Base-by-base conservation (phyloP, 2,113 vertebrate genomes). In the Pardalotus punctatus region DNA sequence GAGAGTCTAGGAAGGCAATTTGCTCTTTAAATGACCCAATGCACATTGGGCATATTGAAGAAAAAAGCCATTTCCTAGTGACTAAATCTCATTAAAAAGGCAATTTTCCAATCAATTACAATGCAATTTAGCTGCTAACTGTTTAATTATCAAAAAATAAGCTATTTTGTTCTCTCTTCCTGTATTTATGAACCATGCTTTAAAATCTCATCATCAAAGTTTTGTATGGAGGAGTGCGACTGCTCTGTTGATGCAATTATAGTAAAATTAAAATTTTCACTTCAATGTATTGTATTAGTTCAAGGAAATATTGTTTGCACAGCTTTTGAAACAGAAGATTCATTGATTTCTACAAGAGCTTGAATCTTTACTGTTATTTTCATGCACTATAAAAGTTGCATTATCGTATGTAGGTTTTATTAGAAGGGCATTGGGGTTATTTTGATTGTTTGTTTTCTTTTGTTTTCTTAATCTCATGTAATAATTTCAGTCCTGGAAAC, bases 11-110 rank as follows among this genome's bases (percentile, higher is more conserved):
- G 11, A 65, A 96, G 91, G 74, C 48, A 95, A 92, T 97, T 93
- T 96, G 66, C 84, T 96, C 81, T 98, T 97, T 88, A 95, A 97
- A 96, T 96, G 96, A 92, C 97, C 92, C 94, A 85, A 62, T 95
- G 93, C 86, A 94, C 92, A 90, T 33, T 79, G 94, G 88, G 93
- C 62, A 60, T 81, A 97, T 81, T 88, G 86, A 93, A 97, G 94
- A 88, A 96, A 94, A 88, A 94, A 95, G 76, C 81, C 82, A 97
- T 97, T 98, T 98, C 96, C 96, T 95, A 88, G 94, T 97, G 91
- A 96, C 97, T 98, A 97, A 97, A 97, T 97, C 96, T 98, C 98
- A 98, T 98, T 98, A 92, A 97, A 98, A 98, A 98, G 97, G 96
- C 97, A 98, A 98, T 98, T 98, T 98, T 94, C 96, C 90, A 96